Percentiles rank a stretch among this genome's conserved stretches.
phyloP scores from a whole-genome alignment of 1,140 invertebrate species.

The Bombyx mandarina region DNA sequence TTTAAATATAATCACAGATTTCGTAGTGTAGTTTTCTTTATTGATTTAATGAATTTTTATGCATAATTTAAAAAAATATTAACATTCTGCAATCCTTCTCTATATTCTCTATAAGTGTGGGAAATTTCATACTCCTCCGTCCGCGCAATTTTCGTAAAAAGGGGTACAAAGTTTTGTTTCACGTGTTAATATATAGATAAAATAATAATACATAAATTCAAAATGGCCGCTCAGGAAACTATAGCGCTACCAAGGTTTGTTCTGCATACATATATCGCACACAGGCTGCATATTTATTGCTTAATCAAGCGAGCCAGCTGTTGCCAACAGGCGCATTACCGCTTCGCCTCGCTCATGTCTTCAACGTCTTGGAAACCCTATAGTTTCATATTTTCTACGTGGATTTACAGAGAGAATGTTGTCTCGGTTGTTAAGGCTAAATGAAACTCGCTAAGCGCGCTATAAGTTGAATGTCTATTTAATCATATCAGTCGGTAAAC shows the following conservation, averaged over 20 bases:
- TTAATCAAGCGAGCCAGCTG: conserved; percentile 25
- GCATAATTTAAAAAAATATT: too few species aligned
- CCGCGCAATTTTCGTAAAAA: too few species aligned
- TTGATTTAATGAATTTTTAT: too few species aligned
- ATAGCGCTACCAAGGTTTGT: conserved; percentile 12
- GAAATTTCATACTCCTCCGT: too few species aligned
- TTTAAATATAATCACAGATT: too few species aligned
- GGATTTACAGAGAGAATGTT: conserved; percentile 4
- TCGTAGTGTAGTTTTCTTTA: too few species aligned
- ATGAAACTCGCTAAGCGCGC: neutral
- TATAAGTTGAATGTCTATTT: too few species aligned
- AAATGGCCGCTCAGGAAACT: conserved; percentile 14
- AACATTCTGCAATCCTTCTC: too few species aligned
- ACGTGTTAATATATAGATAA: too few species aligned
- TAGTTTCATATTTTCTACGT: conserved; percentile 6
- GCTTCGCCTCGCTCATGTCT: conserved; percentile 13
- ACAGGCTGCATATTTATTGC: conserved; percentile 25
- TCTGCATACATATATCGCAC: conserved; percentile 14
- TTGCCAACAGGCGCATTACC: conserved; percentile 17
- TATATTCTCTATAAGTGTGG: too few species aligned
- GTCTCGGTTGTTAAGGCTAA: conserved; percentile 5
- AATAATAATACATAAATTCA: conserved; percentile 8
- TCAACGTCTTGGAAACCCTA: conserved; percentile 11
- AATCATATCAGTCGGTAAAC: too few species aligned
- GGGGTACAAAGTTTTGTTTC: too few species aligned